These are phyloP conservation scores for Fundulus diaphanus DNA, from an alignment of 2,797 vertebrate species.

Conservation along the genomic window DNA sequence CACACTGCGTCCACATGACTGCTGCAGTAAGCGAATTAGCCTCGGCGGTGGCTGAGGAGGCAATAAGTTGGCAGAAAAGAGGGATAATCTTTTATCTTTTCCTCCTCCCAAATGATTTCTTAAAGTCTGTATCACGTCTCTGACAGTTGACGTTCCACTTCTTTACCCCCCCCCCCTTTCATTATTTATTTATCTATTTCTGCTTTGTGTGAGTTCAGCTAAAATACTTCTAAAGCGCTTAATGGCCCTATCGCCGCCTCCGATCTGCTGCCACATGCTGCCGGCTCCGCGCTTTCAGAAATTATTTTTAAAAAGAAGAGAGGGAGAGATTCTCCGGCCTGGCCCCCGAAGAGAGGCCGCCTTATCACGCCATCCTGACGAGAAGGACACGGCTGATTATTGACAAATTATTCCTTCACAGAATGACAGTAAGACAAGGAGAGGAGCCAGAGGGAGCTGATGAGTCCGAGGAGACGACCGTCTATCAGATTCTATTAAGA, in stretches of 20 bases:
- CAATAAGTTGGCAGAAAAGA: slow-evolving; percentile 80
- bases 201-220: slow-evolving; percentile 88
- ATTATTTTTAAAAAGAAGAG: slow-evolving; percentile 42
- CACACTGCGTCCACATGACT: slow-evolving; percentile 67
- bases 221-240: slow-evolving; percentile 87
- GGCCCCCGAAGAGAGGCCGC: slow-evolving; percentile 64
- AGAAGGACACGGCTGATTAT: slow-evolving; percentile 86
- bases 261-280: slow-evolving; percentile 84
- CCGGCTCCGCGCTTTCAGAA: slow-evolving; percentile 51
- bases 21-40: slow-evolving; percentile 85
- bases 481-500: slow-evolving; percentile 86
- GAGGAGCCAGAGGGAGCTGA: slow-evolving; percentile 26
- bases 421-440: slow-evolving; percentile 72
- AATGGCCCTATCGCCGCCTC: slow-evolving; percentile 78
- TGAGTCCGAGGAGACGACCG: slow-evolving; percentile 74
- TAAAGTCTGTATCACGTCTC: slow-evolving; percentile 83
- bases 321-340: slow-evolving; percentile 70
- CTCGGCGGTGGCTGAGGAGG: slow-evolving; percentile 78
- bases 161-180: slow-evolving; percentile 75
- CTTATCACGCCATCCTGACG: slow-evolving; percentile 81
- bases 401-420: slow-evolving; percentile 85
- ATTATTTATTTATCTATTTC: slow-evolving; percentile 88
- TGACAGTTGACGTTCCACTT: slow-evolving; percentile 84
- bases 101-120: slow-evolving; percentile 82
- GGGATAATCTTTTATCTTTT: slow-evolving; percentile 84